Evolutionary conservation across 1,140 invertebrate species (phyloP), one percentile per base, ranked within the genome.

Genomic region (Danaus melanippus): DNA sequence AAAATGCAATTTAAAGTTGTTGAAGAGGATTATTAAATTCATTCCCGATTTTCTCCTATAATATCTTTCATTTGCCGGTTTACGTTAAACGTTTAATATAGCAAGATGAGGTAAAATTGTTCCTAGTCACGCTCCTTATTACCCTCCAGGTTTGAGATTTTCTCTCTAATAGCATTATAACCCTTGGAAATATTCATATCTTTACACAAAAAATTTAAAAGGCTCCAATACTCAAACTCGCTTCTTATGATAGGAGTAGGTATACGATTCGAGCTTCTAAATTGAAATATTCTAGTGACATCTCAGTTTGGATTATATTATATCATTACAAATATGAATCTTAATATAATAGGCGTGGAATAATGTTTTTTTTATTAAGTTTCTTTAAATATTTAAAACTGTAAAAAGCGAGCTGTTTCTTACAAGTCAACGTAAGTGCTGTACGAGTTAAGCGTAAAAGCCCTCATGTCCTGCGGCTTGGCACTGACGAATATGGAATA

Each of bases 81-180:
- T 44, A 50, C 56, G 51, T 64, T 64, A 67, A 66, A 62, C 53
- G 58, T 71, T 75, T 74, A 76, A 80, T 80, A 74, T 72, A 62
- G 67, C 66, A 45, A 70, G 68, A 73, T 76, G 67, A 69, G 72
- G 67, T 58, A 53, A 72, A 78, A 71, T 74, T 73, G 63, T 72
- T 66, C 67, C 64, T 51, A 75, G 76, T 83, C 79, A 83, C 71
- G 77, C 74, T 68, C 55, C 69, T 80, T 80, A 83, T 83, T 80
- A 80, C 76, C 67, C 62, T 54, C 55, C 50, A 56, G 66, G 69
- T 71, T 75, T 72, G 67, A 76, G 61, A 75, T 79, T 79, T 80
- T 79, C 69, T 67, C 68, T 77, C 69, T 80, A 80, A 83, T 79
- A 74, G 71, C 65, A 75, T 83, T 76, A 74, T 75, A 74, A 71